Percentiles rank a stretch among this genome's conserved stretches.
phyloP scores from a whole-genome alignment of 2,797 vertebrate genomes.

The Cryptoprocta ferox region DNA sequence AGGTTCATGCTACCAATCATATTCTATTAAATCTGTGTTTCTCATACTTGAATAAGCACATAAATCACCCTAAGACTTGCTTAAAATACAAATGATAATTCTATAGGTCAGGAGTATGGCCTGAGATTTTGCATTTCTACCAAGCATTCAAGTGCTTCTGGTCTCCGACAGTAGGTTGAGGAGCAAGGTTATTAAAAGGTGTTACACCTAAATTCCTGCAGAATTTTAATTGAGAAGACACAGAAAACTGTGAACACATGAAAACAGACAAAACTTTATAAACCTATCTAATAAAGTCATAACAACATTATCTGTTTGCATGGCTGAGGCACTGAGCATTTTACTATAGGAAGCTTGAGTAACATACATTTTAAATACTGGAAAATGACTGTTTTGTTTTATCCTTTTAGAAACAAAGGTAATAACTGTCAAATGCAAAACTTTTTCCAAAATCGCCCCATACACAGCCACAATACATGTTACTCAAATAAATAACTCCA shows the following conservation, averaged over 20 bases:
- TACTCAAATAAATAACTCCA: slow-evolving; percentile 34
- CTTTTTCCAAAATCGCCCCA: not conserved
- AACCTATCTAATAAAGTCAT: not conserved
- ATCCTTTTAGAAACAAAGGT: not conserved
- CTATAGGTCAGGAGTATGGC: not conserved
- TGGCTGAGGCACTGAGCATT: not conserved
- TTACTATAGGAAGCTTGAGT: not conserved
- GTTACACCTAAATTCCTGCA: not conserved
- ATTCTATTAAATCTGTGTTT: not conserved
- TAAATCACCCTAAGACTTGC: not conserved
- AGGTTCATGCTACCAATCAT: not conserved
- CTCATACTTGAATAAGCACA: slow-evolving; percentile 3
- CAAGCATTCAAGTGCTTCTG: not conserved
- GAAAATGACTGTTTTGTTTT: slow-evolving; percentile 31
- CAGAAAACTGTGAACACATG: not conserved
- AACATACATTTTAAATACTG: slow-evolving; percentile 48
- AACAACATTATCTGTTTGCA: slow-evolving; percentile 1
- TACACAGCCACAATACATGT: slow-evolving; percentile 49
- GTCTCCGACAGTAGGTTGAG: not conserved
- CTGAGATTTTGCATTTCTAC: slow-evolving; percentile 13
- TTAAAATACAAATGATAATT: not conserved
- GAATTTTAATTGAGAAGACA: not conserved
- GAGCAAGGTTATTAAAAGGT: not conserved
- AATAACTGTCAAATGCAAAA: slow-evolving; percentile 43
- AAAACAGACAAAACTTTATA: not conserved